Percentiles rank a stretch among this genome's conserved stretches.
Evolutionary conservation across 2,888 invertebrate genomes (phyloP).

Genomic region (Trachelus iudaicus): DNA sequence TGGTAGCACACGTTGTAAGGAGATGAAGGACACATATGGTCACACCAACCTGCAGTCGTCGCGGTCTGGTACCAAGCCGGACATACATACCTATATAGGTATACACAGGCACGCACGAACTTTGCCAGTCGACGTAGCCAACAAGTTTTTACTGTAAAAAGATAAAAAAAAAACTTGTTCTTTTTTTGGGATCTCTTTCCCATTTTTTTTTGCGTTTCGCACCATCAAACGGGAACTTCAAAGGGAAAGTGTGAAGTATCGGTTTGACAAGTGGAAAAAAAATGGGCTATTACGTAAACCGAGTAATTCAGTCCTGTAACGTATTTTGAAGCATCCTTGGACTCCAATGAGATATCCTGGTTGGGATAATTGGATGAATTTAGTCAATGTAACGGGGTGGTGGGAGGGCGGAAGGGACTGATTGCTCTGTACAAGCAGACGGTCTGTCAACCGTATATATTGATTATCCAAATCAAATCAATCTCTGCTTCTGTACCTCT

Average conservation of each 20-base stretch:
- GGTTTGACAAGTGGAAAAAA: not conserved
- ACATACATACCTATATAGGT: not conserved
- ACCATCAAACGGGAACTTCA: not conserved
- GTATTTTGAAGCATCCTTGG: not conserved
- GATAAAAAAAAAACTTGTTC: not conserved
- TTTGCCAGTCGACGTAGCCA: not conserved
- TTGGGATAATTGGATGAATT: not conserved
- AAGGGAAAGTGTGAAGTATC: not conserved
- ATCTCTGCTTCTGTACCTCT: not conserved
- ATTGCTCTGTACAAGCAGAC: not conserved
- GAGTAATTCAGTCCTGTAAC: not conserved
- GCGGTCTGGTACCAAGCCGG: not conserved
- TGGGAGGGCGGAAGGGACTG: not conserved
- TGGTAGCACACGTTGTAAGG: not conserved
- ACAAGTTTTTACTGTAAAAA: not conserved
- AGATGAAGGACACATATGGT: conserved; percentile 13
- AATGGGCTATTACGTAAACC: not conserved
- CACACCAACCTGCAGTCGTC: not conserved
- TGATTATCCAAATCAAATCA: not conserved
- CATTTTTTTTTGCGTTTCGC: not conserved
- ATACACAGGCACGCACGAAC: not conserved
- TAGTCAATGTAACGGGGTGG: not conserved
- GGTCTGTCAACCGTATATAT: not conserved
- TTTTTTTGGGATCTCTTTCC: not conserved
- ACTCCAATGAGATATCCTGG: not conserved